phyloP scores from a whole-genome alignment of 30 jellyfish, hydroid and myxozoan genomes.

The Aurelia sp. region DNA sequence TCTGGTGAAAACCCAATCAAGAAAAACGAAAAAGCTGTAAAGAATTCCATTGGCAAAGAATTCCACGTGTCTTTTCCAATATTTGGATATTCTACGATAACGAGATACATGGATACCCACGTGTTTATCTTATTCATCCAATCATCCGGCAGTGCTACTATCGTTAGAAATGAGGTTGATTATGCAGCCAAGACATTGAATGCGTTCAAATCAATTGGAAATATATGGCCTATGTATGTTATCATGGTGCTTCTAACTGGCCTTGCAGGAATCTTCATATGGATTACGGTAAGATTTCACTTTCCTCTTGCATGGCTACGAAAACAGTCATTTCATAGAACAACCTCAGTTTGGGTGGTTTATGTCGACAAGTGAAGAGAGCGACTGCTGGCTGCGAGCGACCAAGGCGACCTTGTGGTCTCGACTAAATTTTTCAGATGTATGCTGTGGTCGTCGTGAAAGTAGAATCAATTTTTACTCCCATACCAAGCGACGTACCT shows the following conservation, averaged over 20 bases:
- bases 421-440: too few relatives aligned
- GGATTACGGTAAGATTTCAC: conserved; percentile 59
- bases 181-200: conserved; percentile 29
- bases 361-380: too few relatives aligned
- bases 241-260: conserved; percentile 40
- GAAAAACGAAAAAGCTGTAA: conserved; percentile 43
- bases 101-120: conserved; percentile 45
- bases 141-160: conserved; percentile 73
- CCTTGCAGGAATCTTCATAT: conserved; percentile 45
- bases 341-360: too few relatives aligned
- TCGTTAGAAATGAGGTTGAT: conserved; percentile 53
- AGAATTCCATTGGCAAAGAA: conserved; percentile 53
- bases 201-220: conserved; percentile 42
- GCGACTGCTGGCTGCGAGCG: too few relatives aligned
- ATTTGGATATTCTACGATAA: conserved; percentile 54
- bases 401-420: background rate
- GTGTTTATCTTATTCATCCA: conserved; percentile 45
- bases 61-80: conserved; percentile 72
- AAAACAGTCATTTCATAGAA: too few relatives aligned
- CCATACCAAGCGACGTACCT: too few relatives aligned
- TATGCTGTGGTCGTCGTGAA: too few relatives aligned
- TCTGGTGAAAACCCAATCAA: conserved; percentile 74
- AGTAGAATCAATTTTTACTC: too few relatives aligned
- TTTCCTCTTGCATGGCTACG: too few relatives aligned
- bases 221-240: conserved; percentile 76